These are phyloP conservation scores for Aplochiton taeniatus DNA, from an alignment of 2,797 vertebrate species.

Conservation along the genomic window DNA sequence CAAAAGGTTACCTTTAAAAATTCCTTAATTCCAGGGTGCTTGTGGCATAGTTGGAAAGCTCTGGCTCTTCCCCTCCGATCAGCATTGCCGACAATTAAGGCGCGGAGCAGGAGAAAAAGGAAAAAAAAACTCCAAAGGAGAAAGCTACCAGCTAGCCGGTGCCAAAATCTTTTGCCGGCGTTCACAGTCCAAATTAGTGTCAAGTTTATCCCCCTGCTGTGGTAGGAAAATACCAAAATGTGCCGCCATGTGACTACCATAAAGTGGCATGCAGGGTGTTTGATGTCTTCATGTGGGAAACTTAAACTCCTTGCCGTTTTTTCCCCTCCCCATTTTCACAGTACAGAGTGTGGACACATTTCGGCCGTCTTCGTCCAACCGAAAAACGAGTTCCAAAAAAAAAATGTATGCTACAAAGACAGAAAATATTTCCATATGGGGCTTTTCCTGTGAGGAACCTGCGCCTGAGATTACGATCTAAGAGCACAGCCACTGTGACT, in stretches of 20 bases:
- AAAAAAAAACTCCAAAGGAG: constrained; percentile 19
- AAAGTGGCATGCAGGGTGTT: constrained; percentile 40
- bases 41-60: constrained; percentile 27
- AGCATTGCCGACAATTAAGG: constrained; percentile 23
- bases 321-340: no score
- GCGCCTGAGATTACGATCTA: no score
- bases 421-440: no score
- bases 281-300: constrained; percentile 55
- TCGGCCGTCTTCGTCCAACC: no score
- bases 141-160: constrained; percentile 33
- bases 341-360: no score
- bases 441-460: no score
- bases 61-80: constrained; percentile 3
- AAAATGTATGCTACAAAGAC: no score
- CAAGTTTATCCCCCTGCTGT: constrained; percentile 52
- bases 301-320: constrained; percentile 38
- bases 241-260: constrained; percentile 38
- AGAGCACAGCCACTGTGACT: no score
- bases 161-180: constrained; percentile 32
- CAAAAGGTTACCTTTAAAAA: constrained; percentile 54
- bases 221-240: constrained; percentile 44
- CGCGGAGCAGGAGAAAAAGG: constrained; percentile 4
- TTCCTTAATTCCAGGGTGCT: constrained; percentile 27
- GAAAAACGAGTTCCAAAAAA: no score
- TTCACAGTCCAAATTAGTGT: constrained; percentile 51